A percentile compares a stretch with the other conserved stretches of the same genome.
Conservation (phyloP, 2,113 vertebrate genomes). For the Cavia aperea region DNA sequence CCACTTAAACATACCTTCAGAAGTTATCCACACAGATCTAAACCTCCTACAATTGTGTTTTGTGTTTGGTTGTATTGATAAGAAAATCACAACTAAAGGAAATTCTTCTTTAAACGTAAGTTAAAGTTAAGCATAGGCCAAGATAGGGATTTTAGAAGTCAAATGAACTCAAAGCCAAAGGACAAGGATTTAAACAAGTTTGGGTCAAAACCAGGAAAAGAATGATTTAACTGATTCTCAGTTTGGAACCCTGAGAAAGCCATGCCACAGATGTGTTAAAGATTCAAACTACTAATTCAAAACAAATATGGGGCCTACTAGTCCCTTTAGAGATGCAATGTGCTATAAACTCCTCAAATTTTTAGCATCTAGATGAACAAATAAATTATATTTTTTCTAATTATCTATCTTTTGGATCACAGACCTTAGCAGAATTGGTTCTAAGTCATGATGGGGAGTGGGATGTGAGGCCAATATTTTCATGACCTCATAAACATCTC, state of each 20-base stretch:
- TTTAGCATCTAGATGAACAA: neutral
- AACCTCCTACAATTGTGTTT: neutral
- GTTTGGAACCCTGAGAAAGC: neutral
- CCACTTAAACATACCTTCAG: neutral
- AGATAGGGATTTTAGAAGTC: neutral
- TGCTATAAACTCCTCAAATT: slow-evolving; percentile 4
- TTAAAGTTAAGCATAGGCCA: neutral
- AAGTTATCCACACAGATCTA: neutral
- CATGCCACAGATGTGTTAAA: neutral
- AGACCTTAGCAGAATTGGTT: neutral
- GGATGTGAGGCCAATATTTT: neutral
- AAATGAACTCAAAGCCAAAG: neutral
- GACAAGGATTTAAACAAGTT: neutral
- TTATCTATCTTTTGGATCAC: slow-evolving; percentile 14
- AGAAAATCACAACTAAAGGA: neutral
- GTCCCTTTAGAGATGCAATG: neutral
- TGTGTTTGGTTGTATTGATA: neutral
- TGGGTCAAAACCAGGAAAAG: neutral
- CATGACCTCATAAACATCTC: neutral
- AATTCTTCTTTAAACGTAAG: neutral
- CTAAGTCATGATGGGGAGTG: neutral
- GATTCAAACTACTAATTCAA: neutral
- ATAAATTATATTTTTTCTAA: neutral
- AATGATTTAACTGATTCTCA: neutral
- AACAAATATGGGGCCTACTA: neutral